Base-by-base conservation (phyloP, 1,140 invertebrate species). In the Araneus ventricosus region DNA sequence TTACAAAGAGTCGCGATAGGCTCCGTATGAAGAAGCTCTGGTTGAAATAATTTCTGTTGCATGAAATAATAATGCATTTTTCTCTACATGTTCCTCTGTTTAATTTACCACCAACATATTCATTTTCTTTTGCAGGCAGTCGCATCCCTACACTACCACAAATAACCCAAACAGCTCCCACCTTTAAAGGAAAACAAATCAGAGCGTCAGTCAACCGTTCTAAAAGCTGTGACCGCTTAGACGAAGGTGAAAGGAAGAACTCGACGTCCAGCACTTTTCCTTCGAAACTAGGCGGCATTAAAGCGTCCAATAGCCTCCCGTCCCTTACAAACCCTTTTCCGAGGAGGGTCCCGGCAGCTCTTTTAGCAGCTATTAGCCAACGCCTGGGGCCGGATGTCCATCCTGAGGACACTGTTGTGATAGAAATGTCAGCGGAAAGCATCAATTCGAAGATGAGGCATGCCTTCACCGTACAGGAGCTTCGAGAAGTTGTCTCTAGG, bases 151-250 rank as follows among this genome's bases (percentile, higher is more conserved):
- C 34, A 39, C 27, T 93, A 34, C 91, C 91, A 30, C 20, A 88
- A 7, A 93, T 93, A n/a, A 57, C 39, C n/a, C 37, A 45, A 37
- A 70, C n/a, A 34, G 61, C 52, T 20, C 45, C 39, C 14, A 45
- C 0, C 1, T 45, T 84, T 34, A 82, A 91, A 52, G 20, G 22
- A 41, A 27, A 30, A 45, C 5, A 52, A 30, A 41, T 59, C 59
- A 70, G 61, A 22, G 17, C 41, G 30, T 22, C 34, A 70, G 41
- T 41, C 1, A 93, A 75, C 30, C 92, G 92, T 20, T 93, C 92
- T n/a, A 93, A 93, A 57, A 93, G 92, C 59, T 93, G 92, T 86
- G 92, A 93, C 37, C 45, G 92, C 30, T 59, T 93, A 39, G 86
- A 88, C 2, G 92, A 93, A 24, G 39, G 14, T 22, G 22, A 45